phyloP scores from a whole-genome alignment of 2,888 invertebrate genomes.

The Chloroclysta siterata region DNA sequence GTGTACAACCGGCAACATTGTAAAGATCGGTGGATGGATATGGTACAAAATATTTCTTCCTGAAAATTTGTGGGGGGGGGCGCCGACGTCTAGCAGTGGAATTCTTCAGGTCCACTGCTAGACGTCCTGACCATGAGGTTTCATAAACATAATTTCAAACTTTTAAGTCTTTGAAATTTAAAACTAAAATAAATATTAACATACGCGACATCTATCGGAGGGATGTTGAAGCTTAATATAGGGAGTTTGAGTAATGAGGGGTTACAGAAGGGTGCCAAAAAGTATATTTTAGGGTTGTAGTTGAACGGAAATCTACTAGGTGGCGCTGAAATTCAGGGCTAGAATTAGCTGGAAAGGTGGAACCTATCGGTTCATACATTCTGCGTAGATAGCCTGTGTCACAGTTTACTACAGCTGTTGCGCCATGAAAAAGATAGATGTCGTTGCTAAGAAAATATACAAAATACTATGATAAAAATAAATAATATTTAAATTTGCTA shows the following conservation, averaged over 20 bases:
- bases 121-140: too few relatives aligned
- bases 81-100: too few relatives aligned
- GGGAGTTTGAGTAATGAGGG: neutral
- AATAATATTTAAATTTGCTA: too few relatives aligned
- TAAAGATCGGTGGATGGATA: too few relatives aligned
- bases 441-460: too few relatives aligned
- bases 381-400: neutral
- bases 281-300: neutral
- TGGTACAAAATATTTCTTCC: too few relatives aligned
- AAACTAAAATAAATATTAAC: neutral
- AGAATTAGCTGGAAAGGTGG: neutral
- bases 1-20: too few relatives aligned
- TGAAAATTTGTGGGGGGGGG: too few relatives aligned
- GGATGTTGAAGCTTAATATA: conserved; percentile 1
- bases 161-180: too few relatives aligned
- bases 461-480: too few relatives aligned
- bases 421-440: neutral
- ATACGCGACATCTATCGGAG: conserved; percentile 15
- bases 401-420: neutral
- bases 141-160: too few relatives aligned
- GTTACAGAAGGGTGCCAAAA: neutral
- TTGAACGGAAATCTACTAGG: neutral
- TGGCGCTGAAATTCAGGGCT: conserved; percentile 2
- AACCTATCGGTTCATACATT: neutral
- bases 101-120: too few relatives aligned